Evolutionary conservation across 2,113 vertebrate species (phyloP).

Genomic region (Ochotona princeps): DNA sequence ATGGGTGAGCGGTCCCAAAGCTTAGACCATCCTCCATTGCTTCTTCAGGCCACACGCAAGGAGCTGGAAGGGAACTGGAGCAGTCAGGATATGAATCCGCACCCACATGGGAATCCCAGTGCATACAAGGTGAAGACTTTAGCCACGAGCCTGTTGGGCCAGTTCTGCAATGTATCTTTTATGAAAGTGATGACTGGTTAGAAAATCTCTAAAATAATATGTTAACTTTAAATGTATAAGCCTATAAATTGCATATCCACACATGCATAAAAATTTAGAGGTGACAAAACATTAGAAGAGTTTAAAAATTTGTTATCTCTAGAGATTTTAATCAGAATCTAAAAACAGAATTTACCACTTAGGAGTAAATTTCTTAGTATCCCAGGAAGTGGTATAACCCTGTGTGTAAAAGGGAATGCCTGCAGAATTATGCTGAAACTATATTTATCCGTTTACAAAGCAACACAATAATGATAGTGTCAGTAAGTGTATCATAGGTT

Average conservation of each 20-base stretch:
- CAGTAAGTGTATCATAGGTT: neutral
- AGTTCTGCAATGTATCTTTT: neutral
- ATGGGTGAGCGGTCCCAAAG: too few species aligned
- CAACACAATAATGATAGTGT: too few species aligned
- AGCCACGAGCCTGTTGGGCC: too few species aligned
- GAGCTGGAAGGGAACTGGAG: too few species aligned
- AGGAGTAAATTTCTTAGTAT: neutral
- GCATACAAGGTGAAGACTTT: too few species aligned
- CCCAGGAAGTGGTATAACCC: neutral
- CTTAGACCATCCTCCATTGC: too few species aligned
- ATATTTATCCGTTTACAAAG: neutral
- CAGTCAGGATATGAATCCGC: too few species aligned
- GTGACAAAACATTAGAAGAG: neutral
- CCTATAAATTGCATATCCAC: neutral
- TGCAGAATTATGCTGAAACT: neutral
- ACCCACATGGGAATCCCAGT: too few species aligned
- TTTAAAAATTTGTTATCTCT: neutral
- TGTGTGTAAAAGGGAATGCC: neutral
- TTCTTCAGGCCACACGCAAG: too few species aligned
- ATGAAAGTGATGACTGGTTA: neutral
- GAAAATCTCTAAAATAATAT: neutral
- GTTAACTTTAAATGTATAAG: neutral
- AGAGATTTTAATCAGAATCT: slow-evolving; percentile 13
- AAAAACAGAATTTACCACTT: neutral
- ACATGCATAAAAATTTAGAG: neutral